A percentile compares a stretch with the other conserved stretches of the same genome.
Conservation (phyloP, 2,113 vertebrate species). For the Gallinago media region DNA sequence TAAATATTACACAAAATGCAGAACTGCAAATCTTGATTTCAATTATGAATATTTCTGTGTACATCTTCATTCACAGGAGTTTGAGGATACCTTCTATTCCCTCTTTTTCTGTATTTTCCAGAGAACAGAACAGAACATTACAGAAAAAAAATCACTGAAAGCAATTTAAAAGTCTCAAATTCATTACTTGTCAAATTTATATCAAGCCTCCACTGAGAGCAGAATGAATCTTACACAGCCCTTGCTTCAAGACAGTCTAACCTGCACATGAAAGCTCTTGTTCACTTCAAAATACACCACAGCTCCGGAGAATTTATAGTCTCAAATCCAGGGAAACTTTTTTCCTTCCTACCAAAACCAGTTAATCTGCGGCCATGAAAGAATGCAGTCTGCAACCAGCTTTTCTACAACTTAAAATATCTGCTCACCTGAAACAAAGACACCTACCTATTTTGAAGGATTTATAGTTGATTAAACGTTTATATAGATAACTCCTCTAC, state of each 20-base stretch:
- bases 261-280: background rate
- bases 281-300: background rate
- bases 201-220: background rate
- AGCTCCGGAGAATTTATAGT: background rate
- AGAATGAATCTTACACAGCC: background rate
- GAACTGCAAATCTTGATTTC: constrained; percentile 21
- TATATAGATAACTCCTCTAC: background rate
- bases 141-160: background rate
- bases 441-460: background rate
- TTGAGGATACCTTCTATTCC: background rate
- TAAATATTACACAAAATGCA: constrained; percentile 11
- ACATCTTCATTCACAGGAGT: constrained; percentile 16
- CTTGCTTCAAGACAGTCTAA: background rate
- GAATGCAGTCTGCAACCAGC: background rate
- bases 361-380: background rate
- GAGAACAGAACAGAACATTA: background rate
- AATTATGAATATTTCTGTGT: constrained; percentile 48
- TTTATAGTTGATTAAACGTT: background rate
- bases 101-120: background rate
- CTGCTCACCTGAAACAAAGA: background rate
- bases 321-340: background rate
- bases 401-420: background rate
- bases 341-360: background rate
- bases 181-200: background rate
- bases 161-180: background rate